Conservation (phyloP, 2,113 vertebrate genomes). For the Macrotus californicus region DNA sequence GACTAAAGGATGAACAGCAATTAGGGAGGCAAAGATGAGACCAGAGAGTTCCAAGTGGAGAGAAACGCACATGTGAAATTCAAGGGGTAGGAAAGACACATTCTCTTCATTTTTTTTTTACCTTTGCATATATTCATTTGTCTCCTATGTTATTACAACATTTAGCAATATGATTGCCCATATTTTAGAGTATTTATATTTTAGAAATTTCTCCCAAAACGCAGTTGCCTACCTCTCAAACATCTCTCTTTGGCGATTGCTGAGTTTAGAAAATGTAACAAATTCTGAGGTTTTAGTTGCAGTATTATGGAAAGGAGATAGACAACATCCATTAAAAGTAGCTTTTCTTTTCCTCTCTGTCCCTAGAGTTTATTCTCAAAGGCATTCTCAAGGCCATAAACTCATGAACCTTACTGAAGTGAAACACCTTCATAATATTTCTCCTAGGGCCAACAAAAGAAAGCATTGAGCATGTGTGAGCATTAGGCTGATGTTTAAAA, state of each 20-base stretch:
- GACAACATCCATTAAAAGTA: constrained; percentile 13
- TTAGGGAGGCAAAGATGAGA: not conserved
- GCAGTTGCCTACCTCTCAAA: constrained; percentile 29
- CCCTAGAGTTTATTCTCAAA: constrained; percentile 63
- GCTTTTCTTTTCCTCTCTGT: constrained; percentile 19
- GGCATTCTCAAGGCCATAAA: constrained; percentile 61
- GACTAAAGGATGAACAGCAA: not conserved
- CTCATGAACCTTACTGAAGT: constrained; percentile 65
- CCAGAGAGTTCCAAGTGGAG: not conserved
- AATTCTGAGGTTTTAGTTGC: constrained; percentile 15
- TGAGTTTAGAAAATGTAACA: constrained; percentile 28
- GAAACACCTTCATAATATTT: constrained; percentile 63
- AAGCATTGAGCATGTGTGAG: constrained; percentile 41
- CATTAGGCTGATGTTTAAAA: constrained; percentile 60
- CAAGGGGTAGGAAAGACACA: not conserved
- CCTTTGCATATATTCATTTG: not conserved
- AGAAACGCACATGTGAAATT: not conserved
- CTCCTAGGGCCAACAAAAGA: constrained; percentile 26
- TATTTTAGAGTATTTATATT: constrained; percentile 17
- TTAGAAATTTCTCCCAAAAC: constrained; percentile 41
- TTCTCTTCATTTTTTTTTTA: not conserved
- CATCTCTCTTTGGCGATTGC: constrained; percentile 2
- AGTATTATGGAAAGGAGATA: constrained; percentile 1
- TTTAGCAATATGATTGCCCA: not conserved
- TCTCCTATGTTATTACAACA: not conserved